Conservation (phyloP, 2,113 vertebrate species). For the Erythrocercus mccallii region DNA sequence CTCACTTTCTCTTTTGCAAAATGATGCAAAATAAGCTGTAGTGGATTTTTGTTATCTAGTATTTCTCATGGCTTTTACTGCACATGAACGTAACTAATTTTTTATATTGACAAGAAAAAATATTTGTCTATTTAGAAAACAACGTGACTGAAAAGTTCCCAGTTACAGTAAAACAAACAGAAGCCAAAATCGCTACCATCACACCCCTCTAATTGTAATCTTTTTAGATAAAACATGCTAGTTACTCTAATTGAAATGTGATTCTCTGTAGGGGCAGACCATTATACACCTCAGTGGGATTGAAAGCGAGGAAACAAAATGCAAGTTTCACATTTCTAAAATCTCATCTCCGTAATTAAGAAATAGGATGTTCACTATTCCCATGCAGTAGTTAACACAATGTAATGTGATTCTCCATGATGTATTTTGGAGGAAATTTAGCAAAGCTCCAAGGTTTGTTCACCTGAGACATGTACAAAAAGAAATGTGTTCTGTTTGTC, state of each 20-base stretch:
- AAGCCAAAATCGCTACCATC: background rate
- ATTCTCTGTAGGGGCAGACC: background rate
- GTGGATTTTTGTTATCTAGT: background rate
- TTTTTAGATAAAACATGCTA: background rate
- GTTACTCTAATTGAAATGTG: background rate
- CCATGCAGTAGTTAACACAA: background rate
- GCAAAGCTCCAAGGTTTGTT: background rate
- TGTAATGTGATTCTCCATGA: background rate
- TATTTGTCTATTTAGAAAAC: background rate
- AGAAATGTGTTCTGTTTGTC: background rate
- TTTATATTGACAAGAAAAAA: background rate
- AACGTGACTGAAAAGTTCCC: background rate
- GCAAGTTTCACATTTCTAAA: background rate
- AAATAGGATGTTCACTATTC: background rate
- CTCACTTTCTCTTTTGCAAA: constrained; percentile 40
- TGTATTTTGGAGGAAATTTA: background rate
- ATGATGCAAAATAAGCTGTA: background rate
- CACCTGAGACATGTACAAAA: background rate
- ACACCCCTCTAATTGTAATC: rapidly evolving
- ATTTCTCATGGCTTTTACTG: background rate
- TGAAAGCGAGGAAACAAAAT: background rate
- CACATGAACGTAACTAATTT: background rate
- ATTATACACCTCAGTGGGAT: background rate
- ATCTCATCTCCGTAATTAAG: background rate
- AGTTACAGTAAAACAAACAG: background rate